Percentiles rank a stretch among this genome's conserved stretches.
Conservation (phyloP, 2,113 vertebrate species). For the Epinephelus cyanopodus region DNA sequence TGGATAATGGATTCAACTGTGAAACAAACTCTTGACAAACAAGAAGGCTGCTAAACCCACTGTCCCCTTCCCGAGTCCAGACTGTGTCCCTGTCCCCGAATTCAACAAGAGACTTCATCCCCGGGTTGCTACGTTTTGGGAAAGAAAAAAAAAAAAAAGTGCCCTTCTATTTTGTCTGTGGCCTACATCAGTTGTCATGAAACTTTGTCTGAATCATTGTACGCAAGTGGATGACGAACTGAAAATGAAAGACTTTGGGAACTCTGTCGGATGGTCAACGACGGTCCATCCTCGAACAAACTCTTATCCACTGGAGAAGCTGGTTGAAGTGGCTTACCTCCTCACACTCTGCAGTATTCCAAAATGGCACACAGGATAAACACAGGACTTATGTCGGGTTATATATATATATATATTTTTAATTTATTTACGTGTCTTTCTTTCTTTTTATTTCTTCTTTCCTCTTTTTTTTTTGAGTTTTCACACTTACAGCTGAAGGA, state of each 20-base stretch:
- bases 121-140: constrained; percentile 54
- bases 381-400: constrained; percentile 70
- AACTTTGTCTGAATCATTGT: constrained; percentile 62
- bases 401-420: constrained; percentile 62
- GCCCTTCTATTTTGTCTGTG: constrained; percentile 78
- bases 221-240: constrained; percentile 44
- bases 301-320: constrained; percentile 77
- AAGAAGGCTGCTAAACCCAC: constrained; percentile 84
- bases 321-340: constrained; percentile 77
- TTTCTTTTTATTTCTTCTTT: constrained; percentile 30
- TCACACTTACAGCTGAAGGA: constrained; percentile 86
- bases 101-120: constrained; percentile 54
- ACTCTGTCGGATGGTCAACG: constrained; percentile 49
- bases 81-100: constrained; percentile 44
- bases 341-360: constrained; percentile 83
- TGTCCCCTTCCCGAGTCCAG: constrained; percentile 43
- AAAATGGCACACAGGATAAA: constrained; percentile 80
- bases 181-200: constrained; percentile 69
- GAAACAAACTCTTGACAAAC: constrained; percentile 86
- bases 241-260: constrained; percentile 53
- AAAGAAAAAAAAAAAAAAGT: constrained; percentile 54
- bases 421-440: constrained; percentile 77
- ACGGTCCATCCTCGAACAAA: constrained; percentile 77
- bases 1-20: constrained; percentile 88
- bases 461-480: constrained; percentile 63